Percentiles rank a stretch among this genome's conserved stretches.
Conservation (phyloP, 2,797 vertebrate species). For the Ctenochaetus hawaiiensis region DNA sequence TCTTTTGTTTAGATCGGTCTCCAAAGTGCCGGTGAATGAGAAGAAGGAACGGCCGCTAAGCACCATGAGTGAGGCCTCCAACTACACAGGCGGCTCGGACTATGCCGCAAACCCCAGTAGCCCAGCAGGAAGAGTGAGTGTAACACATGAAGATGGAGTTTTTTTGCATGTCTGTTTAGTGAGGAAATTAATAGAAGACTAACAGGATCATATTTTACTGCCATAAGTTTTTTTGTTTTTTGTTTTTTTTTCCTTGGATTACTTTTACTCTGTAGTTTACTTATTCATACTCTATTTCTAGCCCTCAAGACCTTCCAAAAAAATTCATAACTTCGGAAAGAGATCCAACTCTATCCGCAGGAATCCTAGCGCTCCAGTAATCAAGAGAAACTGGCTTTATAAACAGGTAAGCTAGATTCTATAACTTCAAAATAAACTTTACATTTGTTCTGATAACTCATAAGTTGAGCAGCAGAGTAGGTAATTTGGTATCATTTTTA, state of each 20-base stretch:
- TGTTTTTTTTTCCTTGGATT: neutral
- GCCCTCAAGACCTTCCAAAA: slow-evolving; percentile 95
- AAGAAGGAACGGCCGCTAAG: slow-evolving; percentile 92
- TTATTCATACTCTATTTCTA: slow-evolving; percentile 73
- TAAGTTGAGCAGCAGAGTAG: neutral
- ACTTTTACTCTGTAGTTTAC: slow-evolving; percentile 15
- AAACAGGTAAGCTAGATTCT: slow-evolving; percentile 90
- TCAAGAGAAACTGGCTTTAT: slow-evolving; percentile 96
- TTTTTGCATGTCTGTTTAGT: neutral
- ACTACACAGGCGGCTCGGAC: slow-evolving; percentile 89
- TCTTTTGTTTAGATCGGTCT: slow-evolving; percentile 87
- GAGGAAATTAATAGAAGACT: too few species aligned
- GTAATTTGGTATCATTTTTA: neutral
- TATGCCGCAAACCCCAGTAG: slow-evolving; percentile 88
- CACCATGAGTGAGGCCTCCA: slow-evolving; percentile 93
- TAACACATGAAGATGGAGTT: slow-evolving; percentile 10
- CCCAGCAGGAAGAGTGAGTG: slow-evolving; percentile 92
- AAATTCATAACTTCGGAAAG: slow-evolving; percentile 98
- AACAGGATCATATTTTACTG: slow-evolving; percentile 7
- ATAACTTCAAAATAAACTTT: neutral
- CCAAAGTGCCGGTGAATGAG: slow-evolving; percentile 91
- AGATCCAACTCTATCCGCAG: slow-evolving; percentile 98
- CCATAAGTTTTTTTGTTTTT: neutral
- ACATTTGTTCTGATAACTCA: neutral
- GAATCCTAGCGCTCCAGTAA: slow-evolving; percentile 93